Conservation (phyloP, 2,888 invertebrate species). For the Rhyacophila evoluta region DNA sequence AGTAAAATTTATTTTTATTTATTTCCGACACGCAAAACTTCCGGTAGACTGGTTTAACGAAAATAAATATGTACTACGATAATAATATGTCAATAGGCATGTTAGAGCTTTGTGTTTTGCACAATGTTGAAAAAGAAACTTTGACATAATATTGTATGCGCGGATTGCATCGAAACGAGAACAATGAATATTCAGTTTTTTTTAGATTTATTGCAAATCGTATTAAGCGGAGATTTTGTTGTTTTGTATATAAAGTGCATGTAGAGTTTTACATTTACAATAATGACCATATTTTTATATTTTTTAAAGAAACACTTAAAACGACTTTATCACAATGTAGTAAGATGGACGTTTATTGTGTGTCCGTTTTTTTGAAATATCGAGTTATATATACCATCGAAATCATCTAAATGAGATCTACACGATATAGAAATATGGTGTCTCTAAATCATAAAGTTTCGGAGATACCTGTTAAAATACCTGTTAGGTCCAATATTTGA, state of each 20-base stretch:
- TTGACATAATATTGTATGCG: neutral
- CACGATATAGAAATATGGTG: no score
- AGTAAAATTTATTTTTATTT: neutral
- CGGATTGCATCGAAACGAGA: neutral
- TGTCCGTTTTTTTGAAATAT: no score
- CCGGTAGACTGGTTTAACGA: neutral
- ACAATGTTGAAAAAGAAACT: neutral
- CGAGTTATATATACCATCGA: no score
- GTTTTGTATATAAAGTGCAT: neutral
- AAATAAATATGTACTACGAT: neutral
- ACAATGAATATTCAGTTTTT: neutral
- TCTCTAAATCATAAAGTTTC: no score
- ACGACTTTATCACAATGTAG: no score
- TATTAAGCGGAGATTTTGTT: neutral
- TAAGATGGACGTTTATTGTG: no score
- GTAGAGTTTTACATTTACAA: no score
- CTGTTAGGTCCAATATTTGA: no score
- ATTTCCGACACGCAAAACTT: neutral
- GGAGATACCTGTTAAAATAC: no score
- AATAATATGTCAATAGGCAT: conserved; percentile 8
- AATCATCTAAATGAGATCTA: no score
- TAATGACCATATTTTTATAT: no score
- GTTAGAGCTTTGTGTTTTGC: neutral
- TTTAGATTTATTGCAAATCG: neutral
- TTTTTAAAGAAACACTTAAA: no score